Percentiles rank a stretch among this genome's conserved stretches.
Conservation (phyloP, 2,797 vertebrate genomes). For the Columba guinea region DNA sequence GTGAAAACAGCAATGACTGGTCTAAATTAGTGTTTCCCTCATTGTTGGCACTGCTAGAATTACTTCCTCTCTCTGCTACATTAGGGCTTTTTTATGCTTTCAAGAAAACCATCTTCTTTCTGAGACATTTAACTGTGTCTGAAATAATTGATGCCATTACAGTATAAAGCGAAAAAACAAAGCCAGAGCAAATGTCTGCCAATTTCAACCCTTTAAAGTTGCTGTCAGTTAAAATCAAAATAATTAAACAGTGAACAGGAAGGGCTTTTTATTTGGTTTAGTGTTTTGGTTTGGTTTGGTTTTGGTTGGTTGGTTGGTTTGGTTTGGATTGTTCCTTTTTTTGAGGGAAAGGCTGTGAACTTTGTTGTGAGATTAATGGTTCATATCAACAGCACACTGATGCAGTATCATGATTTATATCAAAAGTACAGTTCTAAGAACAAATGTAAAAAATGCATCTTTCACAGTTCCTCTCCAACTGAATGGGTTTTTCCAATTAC, state of each 20-base stretch:
- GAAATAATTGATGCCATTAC: not conserved
- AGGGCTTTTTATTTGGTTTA: not conserved
- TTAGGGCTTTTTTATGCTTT: not conserved
- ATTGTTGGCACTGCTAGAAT: not conserved
- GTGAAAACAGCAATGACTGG: not conserved
- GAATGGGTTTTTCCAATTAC: not conserved
- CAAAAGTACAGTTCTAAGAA: not conserved
- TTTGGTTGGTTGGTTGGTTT: too few species aligned
- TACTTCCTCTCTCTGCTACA: fast-evolving
- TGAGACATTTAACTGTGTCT: not conserved
- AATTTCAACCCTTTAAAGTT: not conserved
- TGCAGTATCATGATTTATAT: not conserved
- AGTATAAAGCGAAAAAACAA: not conserved
- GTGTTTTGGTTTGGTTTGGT: too few species aligned
- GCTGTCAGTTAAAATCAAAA: not conserved
- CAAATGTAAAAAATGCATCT: not conserved
- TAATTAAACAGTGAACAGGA: not conserved
- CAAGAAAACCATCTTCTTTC: not conserved
- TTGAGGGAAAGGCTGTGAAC: not conserved
- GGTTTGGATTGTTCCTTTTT: too few species aligned
- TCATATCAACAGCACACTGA: not conserved
- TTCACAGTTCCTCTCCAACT: not conserved
- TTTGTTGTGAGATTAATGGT: not conserved
- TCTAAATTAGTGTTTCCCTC: not conserved
- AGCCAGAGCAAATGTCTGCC: not conserved